These are phyloP conservation scores for Cecidostiba fungosa DNA, from an alignment of 2,888 invertebrate species.

Conservation along the genomic window DNA sequence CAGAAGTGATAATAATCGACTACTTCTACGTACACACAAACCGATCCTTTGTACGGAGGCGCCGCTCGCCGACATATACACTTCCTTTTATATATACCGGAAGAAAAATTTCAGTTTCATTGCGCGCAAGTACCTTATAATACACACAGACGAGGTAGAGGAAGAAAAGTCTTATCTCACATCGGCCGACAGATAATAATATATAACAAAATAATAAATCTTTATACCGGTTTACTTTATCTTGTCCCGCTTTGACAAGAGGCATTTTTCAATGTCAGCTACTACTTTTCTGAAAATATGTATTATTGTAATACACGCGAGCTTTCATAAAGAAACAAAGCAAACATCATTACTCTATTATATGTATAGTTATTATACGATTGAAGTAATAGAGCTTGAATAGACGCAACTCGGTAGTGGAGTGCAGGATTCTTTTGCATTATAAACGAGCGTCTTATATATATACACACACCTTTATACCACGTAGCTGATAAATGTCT, in stretches of 20 bases:
- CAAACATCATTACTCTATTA: too few species aligned
- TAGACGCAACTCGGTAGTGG: neutral
- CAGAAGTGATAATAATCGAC: conserved; percentile 56
- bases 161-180: conserved; percentile 45
- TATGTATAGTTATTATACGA: too few species aligned
- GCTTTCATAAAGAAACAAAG: too few species aligned
- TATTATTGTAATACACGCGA: too few species aligned
- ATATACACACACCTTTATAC: conserved; percentile 62
- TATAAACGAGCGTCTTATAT: conserved; percentile 7
- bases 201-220: conserved; percentile 63
- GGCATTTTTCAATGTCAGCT: conserved; percentile 49
- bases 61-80: conserved; percentile 28
- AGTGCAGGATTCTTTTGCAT: conserved; percentile 45
- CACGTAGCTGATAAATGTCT: conserved; percentile 76
- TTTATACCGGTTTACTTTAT: conserved; percentile 51
- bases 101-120: conserved; percentile 54
- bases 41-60: conserved; percentile 45
- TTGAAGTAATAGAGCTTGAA: too few species aligned
- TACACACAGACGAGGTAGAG: neutral
- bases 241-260: conserved; percentile 18
- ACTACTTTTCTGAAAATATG: too few species aligned
- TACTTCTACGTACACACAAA: neutral
- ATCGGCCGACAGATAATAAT: conserved; percentile 41
- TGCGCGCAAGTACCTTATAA: conserved; percentile 5
- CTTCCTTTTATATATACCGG: neutral